Evolutionary conservation across 2,888 invertebrate species (phyloP).

Genomic region (Drosophila diplacantha): DNA sequence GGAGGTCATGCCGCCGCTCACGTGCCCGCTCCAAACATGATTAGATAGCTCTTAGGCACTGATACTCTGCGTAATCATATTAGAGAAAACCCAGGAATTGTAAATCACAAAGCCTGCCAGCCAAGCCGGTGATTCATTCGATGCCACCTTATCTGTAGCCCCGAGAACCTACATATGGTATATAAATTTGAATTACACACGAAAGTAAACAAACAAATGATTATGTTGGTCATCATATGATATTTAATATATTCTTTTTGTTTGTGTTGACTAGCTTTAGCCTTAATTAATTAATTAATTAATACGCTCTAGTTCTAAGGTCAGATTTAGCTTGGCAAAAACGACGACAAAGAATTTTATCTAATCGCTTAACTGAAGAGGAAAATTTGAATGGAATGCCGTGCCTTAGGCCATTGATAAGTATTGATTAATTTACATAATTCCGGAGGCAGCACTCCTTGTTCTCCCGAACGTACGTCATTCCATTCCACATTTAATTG

Average conservation of each 20-base stretch:
- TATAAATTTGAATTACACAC: slow-evolving; percentile 15
- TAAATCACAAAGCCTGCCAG: slow-evolving; percentile 21
- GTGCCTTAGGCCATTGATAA: slow-evolving; percentile 26
- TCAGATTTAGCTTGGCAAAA: slow-evolving; percentile 19
- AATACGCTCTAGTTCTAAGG: slow-evolving; percentile 36
- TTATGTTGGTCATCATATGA: slow-evolving; percentile 38
- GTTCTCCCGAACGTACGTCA: slow-evolving; percentile 17
- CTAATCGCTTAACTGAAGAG: slow-evolving; percentile 27
- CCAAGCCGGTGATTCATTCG: slow-evolving; percentile 19
- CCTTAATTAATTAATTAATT: slow-evolving; percentile 43
- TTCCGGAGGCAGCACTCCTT: slow-evolving; percentile 25
- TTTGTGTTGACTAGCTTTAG: slow-evolving; percentile 41
- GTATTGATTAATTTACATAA: slow-evolving; percentile 31
- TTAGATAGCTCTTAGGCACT: slow-evolving; percentile 16
- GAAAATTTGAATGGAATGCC: slow-evolving; percentile 24
- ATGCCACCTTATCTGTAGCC: slow-evolving; percentile 13
- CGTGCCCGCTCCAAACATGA: slow-evolving; percentile 4
- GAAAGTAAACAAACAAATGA: slow-evolving; percentile 5
- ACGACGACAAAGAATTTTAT: slow-evolving; percentile 15
- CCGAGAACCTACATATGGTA: background rate
- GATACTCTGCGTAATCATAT: slow-evolving; percentile 6
- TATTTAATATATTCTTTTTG: slow-evolving; percentile 24
- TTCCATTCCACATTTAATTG: slow-evolving; percentile 20
- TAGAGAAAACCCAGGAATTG: background rate
- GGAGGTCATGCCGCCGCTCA: slow-evolving; percentile 1